Base-by-base conservation (phyloP, 1,140 invertebrate genomes). In the Drosophila littoralis region DNA sequence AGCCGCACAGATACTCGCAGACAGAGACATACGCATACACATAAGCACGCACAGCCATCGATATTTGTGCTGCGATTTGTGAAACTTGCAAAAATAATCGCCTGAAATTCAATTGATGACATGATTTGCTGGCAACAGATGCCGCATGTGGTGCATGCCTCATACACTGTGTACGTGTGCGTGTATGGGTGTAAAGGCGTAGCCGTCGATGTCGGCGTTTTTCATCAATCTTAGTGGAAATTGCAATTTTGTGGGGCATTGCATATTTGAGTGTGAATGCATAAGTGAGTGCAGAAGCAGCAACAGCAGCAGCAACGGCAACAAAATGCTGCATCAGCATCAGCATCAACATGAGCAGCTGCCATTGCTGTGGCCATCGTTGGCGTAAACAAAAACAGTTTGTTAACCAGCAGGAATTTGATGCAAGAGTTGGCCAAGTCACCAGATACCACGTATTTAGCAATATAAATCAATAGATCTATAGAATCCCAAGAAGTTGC, bases 151-250 rank as follows among this genome's bases (percentile, higher is more conserved):
- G 33, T 68, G 42, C 63, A 35, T n/a, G 36, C 15, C 46, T 28
- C 46, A 28, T 12, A 22, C 13, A 17, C 7, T 12, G n/a, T n/a
- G 1, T 32, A 17, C 33, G n/a, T 36, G 42, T 50, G 15, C 10
- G 28, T 13, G 7, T 58, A 32, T 51, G 43, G 40, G 54, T 28
- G 9, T 10, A 38, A 28, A 46, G 57, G 57, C 58, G 65, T 52
- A 40, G 55, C 33, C 40, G 50, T 64, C 60, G 52, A 66, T 32
- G 69, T 35, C 61, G 78, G 81, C 84, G 84, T 81, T 88, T 88
- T 84, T 88, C 84, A 88, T 88, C 84, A 84, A 89, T 89, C 80
- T 89, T 89, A 88, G 84, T 89, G 84, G 85, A 85, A 89, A 89
- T 89, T 89, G 84, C 84, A 89, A 89, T 89, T 89, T 89, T 84